Conservation (phyloP, 2,888 invertebrate genomes). For the Crossocerus cetratus region DNA sequence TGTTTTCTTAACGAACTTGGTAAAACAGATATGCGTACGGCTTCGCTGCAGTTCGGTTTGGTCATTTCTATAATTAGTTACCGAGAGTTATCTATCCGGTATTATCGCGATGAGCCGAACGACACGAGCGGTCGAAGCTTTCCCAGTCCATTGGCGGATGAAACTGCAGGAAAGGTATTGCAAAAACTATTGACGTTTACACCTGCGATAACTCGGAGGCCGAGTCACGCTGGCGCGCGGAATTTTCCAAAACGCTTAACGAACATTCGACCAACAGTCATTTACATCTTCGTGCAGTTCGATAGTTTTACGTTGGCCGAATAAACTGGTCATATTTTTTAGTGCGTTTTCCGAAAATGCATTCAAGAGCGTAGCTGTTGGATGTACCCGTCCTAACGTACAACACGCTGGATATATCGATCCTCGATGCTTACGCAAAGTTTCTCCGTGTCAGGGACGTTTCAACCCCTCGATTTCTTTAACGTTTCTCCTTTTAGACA, state of each 20-base stretch:
- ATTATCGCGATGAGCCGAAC: conserved; percentile 46
- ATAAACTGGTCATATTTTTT: too few relatives aligned
- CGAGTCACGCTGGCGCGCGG: neutral
- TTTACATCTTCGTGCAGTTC: neutral
- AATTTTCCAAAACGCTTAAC: neutral
- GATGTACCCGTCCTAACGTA: conserved; percentile 14
- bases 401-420: neutral
- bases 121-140: conserved; percentile 27
- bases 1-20: conserved; percentile 19
- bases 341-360: neutral
- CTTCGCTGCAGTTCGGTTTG: conserved; percentile 8
- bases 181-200: too few relatives aligned
- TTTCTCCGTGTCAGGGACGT: conserved; percentile 14
- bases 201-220: too few relatives aligned
- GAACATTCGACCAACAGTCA: neutral
- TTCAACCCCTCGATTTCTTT: conserved; percentile 19
- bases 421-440: neutral
- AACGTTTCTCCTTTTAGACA: conserved; percentile 40
- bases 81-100: conserved; percentile 25
- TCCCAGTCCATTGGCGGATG: neutral
- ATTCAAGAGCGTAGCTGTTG: neutral
- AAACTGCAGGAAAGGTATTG: too few relatives aligned
- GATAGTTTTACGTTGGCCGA: neutral
- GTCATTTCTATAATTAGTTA: conserved; percentile 54
- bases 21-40: conserved; percentile 10